Evolutionary conservation across 30 jellyfish, hydroid and myxozoan genomes (phyloP).

Genomic region (Hydractinia symbiolongicarpus): DNA sequence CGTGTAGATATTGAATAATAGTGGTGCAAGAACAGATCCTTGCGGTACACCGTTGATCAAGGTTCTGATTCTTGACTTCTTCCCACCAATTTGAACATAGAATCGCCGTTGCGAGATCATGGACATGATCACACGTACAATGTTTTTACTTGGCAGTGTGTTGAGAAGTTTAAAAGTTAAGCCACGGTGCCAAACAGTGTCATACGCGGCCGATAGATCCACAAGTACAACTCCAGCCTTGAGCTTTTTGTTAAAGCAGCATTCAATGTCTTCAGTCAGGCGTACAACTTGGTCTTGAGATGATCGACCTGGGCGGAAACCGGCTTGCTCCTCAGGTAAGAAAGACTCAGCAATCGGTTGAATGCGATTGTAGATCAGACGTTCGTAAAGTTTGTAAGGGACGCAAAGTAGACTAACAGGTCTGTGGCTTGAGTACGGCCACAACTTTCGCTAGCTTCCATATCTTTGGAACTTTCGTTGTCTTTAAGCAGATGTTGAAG

Average conservation of each 20-base stretch:
- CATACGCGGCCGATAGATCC: constrained; percentile 16
- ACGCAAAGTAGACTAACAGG: constrained; percentile 31
- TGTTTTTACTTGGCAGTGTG: not conserved
- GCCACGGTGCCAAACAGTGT: not conserved
- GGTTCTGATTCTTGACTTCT: not conserved
- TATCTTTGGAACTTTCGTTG: not conserved
- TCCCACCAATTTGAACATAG: not conserved
- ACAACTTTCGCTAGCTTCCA: constrained; percentile 16
- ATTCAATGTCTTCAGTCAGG: constrained; percentile 14
- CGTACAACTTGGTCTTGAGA: constrained; percentile 1
- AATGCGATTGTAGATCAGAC: constrained; percentile 13
- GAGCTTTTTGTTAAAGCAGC: not conserved
- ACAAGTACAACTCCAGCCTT: constrained; percentile 18
- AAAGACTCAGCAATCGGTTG: constrained; percentile 37
- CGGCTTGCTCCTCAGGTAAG: constrained; percentile 26
- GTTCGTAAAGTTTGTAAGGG: constrained; percentile 25
- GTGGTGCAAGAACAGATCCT: not conserved
- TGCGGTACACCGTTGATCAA: not conserved
- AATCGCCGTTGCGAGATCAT: not conserved
- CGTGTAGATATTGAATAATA: not conserved
- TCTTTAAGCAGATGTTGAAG: not conserved
- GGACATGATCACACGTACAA: not conserved
- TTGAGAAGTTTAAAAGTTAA: not conserved
- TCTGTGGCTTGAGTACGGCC: constrained; percentile 15
- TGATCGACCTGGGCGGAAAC: constrained; percentile 20